Evolutionary conservation across 2,888 invertebrate species (phyloP).

Genomic region (Metacarcinus magister): DNA sequence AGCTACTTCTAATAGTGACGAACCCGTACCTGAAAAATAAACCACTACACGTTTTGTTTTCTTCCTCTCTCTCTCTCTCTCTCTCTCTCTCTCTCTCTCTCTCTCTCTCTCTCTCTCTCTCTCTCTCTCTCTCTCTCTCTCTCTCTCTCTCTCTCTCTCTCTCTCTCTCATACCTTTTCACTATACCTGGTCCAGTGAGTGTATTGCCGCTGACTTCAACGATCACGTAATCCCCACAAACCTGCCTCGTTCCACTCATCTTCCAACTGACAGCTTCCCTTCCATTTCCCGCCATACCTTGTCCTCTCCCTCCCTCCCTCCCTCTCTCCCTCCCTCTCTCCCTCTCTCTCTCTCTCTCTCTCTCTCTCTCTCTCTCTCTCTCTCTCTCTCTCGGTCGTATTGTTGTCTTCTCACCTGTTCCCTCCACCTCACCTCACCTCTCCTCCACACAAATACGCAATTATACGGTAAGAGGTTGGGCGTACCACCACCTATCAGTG

Average conservation of each 20-base stretch:
- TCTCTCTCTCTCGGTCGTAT: too few relatives aligned
- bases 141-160: slow-evolving; percentile 13
- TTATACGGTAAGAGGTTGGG: background rate
- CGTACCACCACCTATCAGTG: background rate
- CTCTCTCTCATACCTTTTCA: background rate
- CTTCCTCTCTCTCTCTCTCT: too few relatives aligned
- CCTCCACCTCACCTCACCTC: too few relatives aligned
- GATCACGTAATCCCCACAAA: slow-evolving; percentile 39
- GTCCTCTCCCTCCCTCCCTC: background rate
- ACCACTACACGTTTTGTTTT: background rate
- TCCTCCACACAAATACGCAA: background rate
- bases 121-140: slow-evolving; percentile 14
- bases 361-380: slow-evolving; percentile 4
- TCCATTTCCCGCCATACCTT: background rate
- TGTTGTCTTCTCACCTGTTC: too few relatives aligned
- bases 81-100: too few relatives aligned
- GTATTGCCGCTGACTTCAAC: background rate
- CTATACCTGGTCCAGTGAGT: background rate
- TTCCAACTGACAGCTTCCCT: background rate
- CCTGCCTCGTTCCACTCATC: background rate
- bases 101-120: background rate
- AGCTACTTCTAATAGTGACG: background rate
- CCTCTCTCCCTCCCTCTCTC: background rate
- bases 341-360: background rate
- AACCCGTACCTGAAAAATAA: background rate